These are phyloP conservation scores for Netelia melanura DNA, from an alignment of 2,888 invertebrate genomes.

Conservation along the genomic window DNA sequence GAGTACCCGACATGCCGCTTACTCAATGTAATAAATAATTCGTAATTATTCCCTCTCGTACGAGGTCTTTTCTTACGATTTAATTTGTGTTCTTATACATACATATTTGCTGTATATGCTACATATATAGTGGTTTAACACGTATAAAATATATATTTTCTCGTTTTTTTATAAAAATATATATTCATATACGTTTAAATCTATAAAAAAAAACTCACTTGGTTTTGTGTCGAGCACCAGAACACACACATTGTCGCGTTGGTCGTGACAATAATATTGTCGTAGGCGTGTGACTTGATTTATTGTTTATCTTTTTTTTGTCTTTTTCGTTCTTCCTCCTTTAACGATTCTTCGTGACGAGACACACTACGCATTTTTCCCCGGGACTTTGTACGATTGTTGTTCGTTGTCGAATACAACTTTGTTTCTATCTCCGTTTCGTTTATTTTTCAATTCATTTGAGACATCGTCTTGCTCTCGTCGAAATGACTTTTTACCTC, in stretches of 20 bases:
- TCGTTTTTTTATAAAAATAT: slow-evolving; percentile 37
- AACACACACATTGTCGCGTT: slow-evolving; percentile 68
- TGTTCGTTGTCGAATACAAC: background rate
- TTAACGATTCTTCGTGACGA: slow-evolving; percentile 8
- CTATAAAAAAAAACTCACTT: slow-evolving; percentile 70
- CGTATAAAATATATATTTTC: slow-evolving; percentile 14
- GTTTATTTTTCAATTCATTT: background rate
- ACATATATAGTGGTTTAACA: slow-evolving; percentile 29
- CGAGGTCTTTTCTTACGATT: slow-evolving; percentile 71
- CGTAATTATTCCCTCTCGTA: slow-evolving; percentile 76
- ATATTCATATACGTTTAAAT: slow-evolving; percentile 70
- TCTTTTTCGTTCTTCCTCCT: background rate
- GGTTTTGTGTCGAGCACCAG: slow-evolving; percentile 82
- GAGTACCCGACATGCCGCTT: slow-evolving; percentile 84
- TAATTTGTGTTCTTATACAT: slow-evolving; percentile 60
- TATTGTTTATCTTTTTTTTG: background rate
- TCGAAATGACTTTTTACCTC: slow-evolving; percentile 20
- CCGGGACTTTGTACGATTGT: background rate
- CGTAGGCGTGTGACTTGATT: slow-evolving; percentile 42
- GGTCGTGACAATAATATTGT: slow-evolving; percentile 47
- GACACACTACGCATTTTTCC: slow-evolving; percentile 87
- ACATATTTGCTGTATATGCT: slow-evolving; percentile 49
- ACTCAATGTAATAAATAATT: slow-evolving; percentile 83
- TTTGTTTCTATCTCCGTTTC: slow-evolving; percentile 5
- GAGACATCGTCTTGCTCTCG: slow-evolving; percentile 7